Evolutionary conservation across 2,797 vertebrate genomes (phyloP), one percentile per base, ranked within the genome.

Genomic region (Pseudochirops cupreus): DNA sequence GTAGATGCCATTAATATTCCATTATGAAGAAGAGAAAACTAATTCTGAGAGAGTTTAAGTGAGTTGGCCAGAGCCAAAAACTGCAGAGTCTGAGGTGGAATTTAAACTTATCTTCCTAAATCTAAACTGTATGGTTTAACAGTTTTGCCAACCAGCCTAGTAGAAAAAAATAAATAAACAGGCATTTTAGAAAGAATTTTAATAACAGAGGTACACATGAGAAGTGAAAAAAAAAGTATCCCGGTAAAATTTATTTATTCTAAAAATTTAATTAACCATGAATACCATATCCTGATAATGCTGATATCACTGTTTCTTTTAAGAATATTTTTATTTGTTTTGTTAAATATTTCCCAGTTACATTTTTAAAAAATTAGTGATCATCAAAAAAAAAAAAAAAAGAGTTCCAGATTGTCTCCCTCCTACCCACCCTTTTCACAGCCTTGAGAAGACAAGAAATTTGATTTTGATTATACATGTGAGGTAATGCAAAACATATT

Each of bases 151-250:
- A 26, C 3, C n/a, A 46, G 2, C 67, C 28, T 24, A 46, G 6
- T 13, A 14, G 4, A 31, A 3, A 3, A 18, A 39, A 93, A 52
- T 2, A 96, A 94, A 95, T 92, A 54, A 4, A 18, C 46, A 31
- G 18, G 24, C 91, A 90, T 39, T 96, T 96, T 58, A 56, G 29
- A 94, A 92, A 46, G 55, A 95, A 54, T 93, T 92, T 5, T 39
- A 55, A 93, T 3, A 92, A 1, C 21, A 94, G 91, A 93, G 1
- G 3, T 87, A 11, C 39, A 46, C 74, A 87, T 26, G 39, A 46
- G 39, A 87, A 46, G 21, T 87, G 21, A 46, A 9, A 92, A 33
- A 89, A 33, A 74, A 13, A 24, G 55, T 29, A 31, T 50, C 11
- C 33, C n/a, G 0, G 50, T 56, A 55, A 4, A 94, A 3, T 18